Conservation (phyloP, 2,113 vertebrate species). For the Aspiorhynchus laticeps region DNA sequence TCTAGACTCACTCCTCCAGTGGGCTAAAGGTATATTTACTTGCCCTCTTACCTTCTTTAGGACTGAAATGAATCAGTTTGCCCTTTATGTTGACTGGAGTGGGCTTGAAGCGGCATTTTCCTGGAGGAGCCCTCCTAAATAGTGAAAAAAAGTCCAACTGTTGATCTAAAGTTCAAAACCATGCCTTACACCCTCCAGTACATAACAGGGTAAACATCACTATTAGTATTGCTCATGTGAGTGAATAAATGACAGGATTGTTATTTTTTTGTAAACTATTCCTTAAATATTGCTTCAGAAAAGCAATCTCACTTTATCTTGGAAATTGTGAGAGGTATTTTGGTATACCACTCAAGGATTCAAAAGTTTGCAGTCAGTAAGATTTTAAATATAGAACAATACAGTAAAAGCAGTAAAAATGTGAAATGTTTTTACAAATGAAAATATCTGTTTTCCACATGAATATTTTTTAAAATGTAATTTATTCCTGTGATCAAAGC, state of each 20-base stretch:
- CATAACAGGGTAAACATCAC: neutral
- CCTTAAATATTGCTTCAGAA: neutral
- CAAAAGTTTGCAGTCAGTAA: too few species aligned
- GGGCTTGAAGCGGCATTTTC: conserved; percentile 75
- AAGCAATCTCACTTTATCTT: neutral
- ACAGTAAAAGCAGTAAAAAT: too few species aligned
- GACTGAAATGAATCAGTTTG: conserved; percentile 78
- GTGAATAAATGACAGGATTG: neutral
- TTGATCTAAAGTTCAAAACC: neutral
- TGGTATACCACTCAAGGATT: neutral
- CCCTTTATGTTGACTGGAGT: conserved; percentile 74
- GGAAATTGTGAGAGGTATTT: neutral
- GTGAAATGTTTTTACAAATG: too few species aligned
- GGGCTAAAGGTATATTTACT: neutral
- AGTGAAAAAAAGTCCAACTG: neutral
- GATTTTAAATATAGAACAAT: too few species aligned
- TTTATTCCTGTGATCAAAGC: too few species aligned
- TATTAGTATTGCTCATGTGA: neutral
- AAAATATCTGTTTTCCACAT: too few species aligned
- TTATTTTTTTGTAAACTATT: neutral
- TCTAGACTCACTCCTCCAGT: neutral
- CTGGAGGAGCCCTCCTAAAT: conserved; percentile 77
- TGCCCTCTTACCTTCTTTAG: conserved; percentile 73
- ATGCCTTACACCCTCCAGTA: too few species aligned
- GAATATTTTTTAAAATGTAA: too few species aligned